Base-by-base conservation (phyloP, 1,140 invertebrate genomes). In the Oppia nitens region DNA sequence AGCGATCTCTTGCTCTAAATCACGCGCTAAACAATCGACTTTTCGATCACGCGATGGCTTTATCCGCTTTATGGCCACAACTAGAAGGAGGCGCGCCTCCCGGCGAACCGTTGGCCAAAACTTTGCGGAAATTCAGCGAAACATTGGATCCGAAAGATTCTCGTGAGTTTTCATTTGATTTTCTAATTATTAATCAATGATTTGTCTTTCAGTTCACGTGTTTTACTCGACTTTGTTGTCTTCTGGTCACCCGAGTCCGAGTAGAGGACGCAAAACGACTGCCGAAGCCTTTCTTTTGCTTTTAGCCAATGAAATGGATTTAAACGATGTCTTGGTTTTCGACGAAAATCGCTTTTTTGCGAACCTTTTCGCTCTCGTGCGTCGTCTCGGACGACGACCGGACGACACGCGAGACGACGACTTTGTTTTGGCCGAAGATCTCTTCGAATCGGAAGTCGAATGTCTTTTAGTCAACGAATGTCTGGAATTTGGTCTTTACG, bases 381-480 rank as follows among this genome's bases (percentile, higher is more conserved):
- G 50, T 29, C 24, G 48, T 32, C 48, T 57, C 24, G 40, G 27
- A 27, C 24, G 24, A 2, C 32, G 48, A 23, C n/a, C 50, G 47
- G 48, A 57, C 20, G 23, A 57, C 20, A 40, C 6, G 17, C 6
- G 17, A 40, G 56, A 57, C 21, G 24, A 28, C 21, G 47, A 57
- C 14, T 57, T 48, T 52, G 23, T 57, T 11, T 47, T 57, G 17
- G 17, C 45, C 12, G 56, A 57, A 23, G 56, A 57, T 26, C 25
- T 57, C 27, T 57, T 57, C 23, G 48, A 26, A 20, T 40, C 47
- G 17, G 47, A 47, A 27, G 48, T 57, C 4, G 56, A 57, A 24
- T 57, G 40, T 40, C n/a, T 57, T 27, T 28, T 57, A 17, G 47
- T 57, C 29, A 57, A 57, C 23, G 56, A 57, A 52, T 57, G 56